Base-by-base conservation (phyloP, 1,140 invertebrate species). In the Kradibia gibbosae region DNA sequence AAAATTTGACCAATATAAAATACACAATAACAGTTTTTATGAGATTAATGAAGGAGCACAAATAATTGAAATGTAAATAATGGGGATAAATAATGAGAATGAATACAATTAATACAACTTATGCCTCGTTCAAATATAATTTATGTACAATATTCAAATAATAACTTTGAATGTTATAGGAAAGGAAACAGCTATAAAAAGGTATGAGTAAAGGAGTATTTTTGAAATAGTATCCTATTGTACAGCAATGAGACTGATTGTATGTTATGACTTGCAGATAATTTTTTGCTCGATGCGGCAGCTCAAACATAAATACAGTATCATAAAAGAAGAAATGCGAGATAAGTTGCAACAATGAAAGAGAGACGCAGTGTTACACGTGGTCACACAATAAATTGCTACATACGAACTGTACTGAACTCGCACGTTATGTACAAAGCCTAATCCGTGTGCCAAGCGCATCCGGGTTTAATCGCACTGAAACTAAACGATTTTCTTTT, bases 271-370 rank as follows among this genome's bases (percentile, higher is more conserved):
- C 62, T 65, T 65, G 36, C 62, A 36, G 34, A 67, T 67, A 67
- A 67, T 67, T 67, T 67, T 67, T 39, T 67, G 62, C 62, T 39
- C 62, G 62, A 39, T 67, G 62, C 62, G 62, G 34, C 62, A 39
- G n/a, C 20, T 17, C 36, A 22, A 67, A 22, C n/a, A 13, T 36
- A 89, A 71, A 90, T 31, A 65, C 39, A 20, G 34, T 65, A 62
- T 76, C 28, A 28, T 36, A 20, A 62, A n/a, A 42, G 39, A n/a
- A 25, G 28, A 22, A 36, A 2, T 28, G 28, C 3, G 25, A 42
- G 39, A 28, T 8, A 13, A 10, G 17, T 48, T 17, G 45, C 45
- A 17, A 48, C 8, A n/a, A n/a, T 5, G n/a, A n/a, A 60, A 60
- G 55, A 34, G 22, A n/a, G 28, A 39, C 1, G 50, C 31, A 3